Conservation (phyloP, 1,140 invertebrate genomes). For the Drosophila kohkoa region DNA sequence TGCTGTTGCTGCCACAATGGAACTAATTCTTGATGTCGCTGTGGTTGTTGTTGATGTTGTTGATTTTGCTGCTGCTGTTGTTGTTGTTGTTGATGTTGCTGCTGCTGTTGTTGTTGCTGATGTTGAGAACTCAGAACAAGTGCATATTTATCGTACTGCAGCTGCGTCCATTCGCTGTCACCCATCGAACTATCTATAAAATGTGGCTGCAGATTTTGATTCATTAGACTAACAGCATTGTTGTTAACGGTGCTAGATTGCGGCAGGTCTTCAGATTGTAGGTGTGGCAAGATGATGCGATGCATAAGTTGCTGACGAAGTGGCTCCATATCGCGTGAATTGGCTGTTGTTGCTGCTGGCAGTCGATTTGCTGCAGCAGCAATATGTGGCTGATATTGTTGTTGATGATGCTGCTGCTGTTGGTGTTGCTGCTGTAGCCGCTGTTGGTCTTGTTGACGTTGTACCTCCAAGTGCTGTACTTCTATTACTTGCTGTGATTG, state of each 20-base stretch:
- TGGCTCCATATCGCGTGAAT: background rate
- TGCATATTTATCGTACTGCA: constrained; percentile 10
- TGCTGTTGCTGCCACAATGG: constrained; percentile 19
- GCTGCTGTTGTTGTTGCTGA: constrained; percentile 12
- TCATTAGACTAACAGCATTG: constrained; percentile 25
- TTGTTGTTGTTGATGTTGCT: constrained; percentile 3
- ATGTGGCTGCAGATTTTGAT: constrained; percentile 28
- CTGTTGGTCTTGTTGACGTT: background rate
- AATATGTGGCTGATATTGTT: constrained; percentile 12
- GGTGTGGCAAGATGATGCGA: constrained; percentile 35
- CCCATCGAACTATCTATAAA: background rate
- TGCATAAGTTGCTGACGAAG: constrained; percentile 37
- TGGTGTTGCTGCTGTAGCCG: background rate
- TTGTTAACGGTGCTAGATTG: constrained; percentile 18
- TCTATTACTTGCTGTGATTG: background rate
- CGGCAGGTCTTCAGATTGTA: background rate
- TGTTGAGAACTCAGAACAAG: background rate
- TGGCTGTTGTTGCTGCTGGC: background rate
- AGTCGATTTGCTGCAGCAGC: background rate
- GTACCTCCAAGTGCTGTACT: background rate
- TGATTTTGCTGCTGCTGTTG: background rate
- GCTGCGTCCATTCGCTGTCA: background rate
- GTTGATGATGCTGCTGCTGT: background rate
- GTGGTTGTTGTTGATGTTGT: constrained; percentile 10
- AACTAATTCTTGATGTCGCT: background rate